Base-by-base conservation (phyloP, 53 echinoderm and acorn worm genomes). In the Echinarachnius parma region DNA sequence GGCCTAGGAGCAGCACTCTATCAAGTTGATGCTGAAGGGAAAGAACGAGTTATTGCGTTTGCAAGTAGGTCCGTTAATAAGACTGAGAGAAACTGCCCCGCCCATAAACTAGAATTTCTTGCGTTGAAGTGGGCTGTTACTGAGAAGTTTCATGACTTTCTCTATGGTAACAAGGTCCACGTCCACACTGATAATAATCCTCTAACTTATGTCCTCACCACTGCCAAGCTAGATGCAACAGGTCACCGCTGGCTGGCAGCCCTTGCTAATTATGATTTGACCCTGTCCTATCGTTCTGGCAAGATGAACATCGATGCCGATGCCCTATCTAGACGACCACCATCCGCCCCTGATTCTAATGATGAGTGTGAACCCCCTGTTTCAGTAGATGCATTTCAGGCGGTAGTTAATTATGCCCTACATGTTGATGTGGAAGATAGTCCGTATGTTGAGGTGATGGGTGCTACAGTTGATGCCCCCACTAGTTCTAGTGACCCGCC, bases 91-190 rank as follows among this genome's bases (percentile, higher is more conserved):
- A 75, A 76, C 18, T 46, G 34, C 61, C 76, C 76, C 33, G 76
- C 76, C 19, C 76, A 76, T 29, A 76, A 83, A 46, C 15, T 83
- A 59, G 83, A 83, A 28, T 83, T 66, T 23, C 22, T 83, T 5
- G 83, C 83, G 1, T 59, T 83, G 16, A 84, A 84, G 54, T 78
- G 84, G 78, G 84, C 78, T 7, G 78, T 84, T 3, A 84, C 78
- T 2, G 62, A 84, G 8, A 78, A 61, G 71, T 53, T 84, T n/a
- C 47, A 59, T 48, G 84, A 83, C 21, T 83, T 53, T 25, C 59
- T 84, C 15, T 77, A 83, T 34, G 83, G 77, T 1, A 83, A 66
- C 15, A 77, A 59, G 9, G 46, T 60, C 16, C 42, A 66, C 1
- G 84, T 84, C 1, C 15, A 34, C 9, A 83, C 83, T 1, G 83